Percentiles rank a stretch among this genome's conserved stretches.
Conservation (phyloP, 2,113 vertebrate genomes). For the Sceloporus tristichus region DNA sequence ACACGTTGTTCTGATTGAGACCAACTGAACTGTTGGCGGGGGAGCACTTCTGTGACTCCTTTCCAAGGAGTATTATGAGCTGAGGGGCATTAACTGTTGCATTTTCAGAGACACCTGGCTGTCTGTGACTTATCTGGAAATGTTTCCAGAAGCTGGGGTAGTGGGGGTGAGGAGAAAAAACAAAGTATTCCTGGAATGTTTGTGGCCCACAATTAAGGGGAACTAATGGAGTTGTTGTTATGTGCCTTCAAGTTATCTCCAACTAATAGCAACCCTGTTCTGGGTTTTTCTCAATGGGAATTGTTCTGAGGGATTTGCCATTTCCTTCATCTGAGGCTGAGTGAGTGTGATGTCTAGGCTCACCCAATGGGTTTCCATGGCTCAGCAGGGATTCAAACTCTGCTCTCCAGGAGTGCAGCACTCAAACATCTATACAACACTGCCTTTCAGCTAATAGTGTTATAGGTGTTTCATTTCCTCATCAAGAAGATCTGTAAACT, state of each 20-base stretch:
- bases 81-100: slow-evolving; percentile 62
- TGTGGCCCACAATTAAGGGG: slow-evolving; percentile 39
- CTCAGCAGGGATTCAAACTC: too few species aligned
- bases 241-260: too few species aligned
- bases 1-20: slow-evolving; percentile 79
- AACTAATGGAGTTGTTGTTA: slow-evolving; percentile 22
- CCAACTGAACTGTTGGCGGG: slow-evolving; percentile 73
- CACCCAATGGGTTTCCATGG: slow-evolving; percentile 3
- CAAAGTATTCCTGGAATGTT: background rate
- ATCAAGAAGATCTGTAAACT: background rate
- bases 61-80: slow-evolving; percentile 72
- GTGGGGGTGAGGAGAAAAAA: too few species aligned
- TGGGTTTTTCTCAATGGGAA: too few species aligned
- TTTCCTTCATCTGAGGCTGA: too few species aligned
- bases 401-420: too few species aligned
- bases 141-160: slow-evolving; percentile 34
- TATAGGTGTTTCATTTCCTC: background rate
- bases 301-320: too few species aligned
- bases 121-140: slow-evolving; percentile 50
- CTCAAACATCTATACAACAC: too few species aligned
- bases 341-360: background rate
- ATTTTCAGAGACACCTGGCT: slow-evolving; percentile 58
- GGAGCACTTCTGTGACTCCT: slow-evolving; percentile 77
- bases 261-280: too few species aligned
- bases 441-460: slow-evolving; percentile 5